These are phyloP conservation scores for Pemphredon lugubris DNA, from an alignment of 2,888 invertebrate species.

Conservation along the genomic window DNA sequence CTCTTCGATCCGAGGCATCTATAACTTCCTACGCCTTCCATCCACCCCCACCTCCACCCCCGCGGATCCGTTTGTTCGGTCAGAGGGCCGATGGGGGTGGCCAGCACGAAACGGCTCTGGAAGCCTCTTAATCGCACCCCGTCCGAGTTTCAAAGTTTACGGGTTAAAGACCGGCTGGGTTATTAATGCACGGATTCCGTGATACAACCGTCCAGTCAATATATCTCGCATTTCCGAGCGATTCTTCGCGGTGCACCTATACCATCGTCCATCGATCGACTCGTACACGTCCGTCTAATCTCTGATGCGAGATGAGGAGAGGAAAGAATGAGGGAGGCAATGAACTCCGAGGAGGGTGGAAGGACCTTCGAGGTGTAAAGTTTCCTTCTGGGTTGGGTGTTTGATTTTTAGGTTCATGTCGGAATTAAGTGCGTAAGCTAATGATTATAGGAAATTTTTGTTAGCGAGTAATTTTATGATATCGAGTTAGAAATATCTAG, in stretches of 20 bases:
- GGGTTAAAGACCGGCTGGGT: slow-evolving; percentile 71
- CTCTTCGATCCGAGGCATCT: slow-evolving; percentile 64
- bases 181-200: slow-evolving; percentile 75
- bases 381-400: no score
- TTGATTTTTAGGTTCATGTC: no score
- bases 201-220: slow-evolving; percentile 69
- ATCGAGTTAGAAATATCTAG: no score
- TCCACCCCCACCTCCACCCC: no score
- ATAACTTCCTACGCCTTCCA: slow-evolving; percentile 45
- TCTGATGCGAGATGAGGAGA: not conserved
- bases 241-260: slow-evolving; percentile 54
- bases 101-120: slow-evolving; percentile 65
- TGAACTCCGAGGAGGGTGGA: no score
- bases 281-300: slow-evolving; percentile 15
- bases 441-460: no score
- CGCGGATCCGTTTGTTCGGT: slow-evolving; percentile 43
- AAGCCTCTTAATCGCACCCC: slow-evolving; percentile 73
- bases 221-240: slow-evolving; percentile 69
- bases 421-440: no score
- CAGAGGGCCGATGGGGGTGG: slow-evolving; percentile 41
- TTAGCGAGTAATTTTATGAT: no score
- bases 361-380: no score
- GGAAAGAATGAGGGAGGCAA: slow-evolving; percentile 2
- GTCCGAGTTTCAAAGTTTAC: slow-evolving; percentile 74
- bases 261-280: slow-evolving; percentile 54